These are phyloP conservation scores for Triplophysa siluroides DNA, from an alignment of 2,113 vertebrate genomes.

Conservation along the genomic window DNA sequence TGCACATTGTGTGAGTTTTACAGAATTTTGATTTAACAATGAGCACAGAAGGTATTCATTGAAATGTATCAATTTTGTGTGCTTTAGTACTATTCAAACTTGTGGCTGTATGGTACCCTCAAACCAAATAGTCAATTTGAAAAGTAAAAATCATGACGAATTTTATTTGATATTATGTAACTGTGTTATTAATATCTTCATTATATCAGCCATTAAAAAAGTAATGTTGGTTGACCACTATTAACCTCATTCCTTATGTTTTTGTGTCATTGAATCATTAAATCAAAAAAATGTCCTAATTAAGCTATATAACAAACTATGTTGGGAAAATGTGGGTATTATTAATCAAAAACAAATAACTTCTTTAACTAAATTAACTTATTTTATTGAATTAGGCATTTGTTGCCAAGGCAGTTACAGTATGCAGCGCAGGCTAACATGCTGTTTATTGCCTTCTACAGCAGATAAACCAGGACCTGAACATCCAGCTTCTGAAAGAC, in stretches of 20 bases:
- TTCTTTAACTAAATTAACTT: not conserved
- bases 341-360: constrained; percentile 8
- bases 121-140: too few relatives aligned
- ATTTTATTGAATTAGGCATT: not conserved
- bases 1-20: too few relatives aligned
- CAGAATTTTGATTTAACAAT: too few relatives aligned
- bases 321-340: not conserved
- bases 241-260: not conserved
- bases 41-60: too few relatives aligned
- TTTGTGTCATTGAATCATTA: constrained; percentile 1
- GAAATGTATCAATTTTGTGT: too few relatives aligned
- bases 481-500: constrained; percentile 98
- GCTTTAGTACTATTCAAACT: too few relatives aligned
- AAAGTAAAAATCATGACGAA: too few relatives aligned
- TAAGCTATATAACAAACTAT: not conserved
- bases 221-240: too few relatives aligned
- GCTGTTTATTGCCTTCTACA: constrained; percentile 68
- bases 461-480: constrained; percentile 99
- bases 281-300: not conserved
- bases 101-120: too few relatives aligned
- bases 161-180: too few relatives aligned
- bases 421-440: not conserved
- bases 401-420: not conserved
- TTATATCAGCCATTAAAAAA: too few relatives aligned
- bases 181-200: too few relatives aligned